These are phyloP conservation scores for Gymnorhina tibicen DNA, from an alignment of 2,113 vertebrate genomes.

Conservation along the genomic window DNA sequence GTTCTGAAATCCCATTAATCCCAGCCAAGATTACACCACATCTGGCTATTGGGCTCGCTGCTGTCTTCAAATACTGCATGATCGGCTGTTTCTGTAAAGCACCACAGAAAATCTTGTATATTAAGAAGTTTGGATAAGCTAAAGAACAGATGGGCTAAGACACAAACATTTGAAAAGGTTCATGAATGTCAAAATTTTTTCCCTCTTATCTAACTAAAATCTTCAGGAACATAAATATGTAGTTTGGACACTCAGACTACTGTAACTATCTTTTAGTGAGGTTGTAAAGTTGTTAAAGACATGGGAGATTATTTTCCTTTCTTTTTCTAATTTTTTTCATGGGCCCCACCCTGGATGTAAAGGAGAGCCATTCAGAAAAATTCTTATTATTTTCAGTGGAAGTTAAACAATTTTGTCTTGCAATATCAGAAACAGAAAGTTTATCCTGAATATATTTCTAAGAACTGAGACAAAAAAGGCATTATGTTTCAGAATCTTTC, in stretches of 20 bases:
- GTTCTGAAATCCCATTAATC: conserved; percentile 31
- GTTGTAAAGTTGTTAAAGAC: neutral
- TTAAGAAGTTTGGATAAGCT: neutral
- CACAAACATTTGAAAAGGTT: neutral
- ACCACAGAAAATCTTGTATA: neutral
- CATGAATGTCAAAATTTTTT: neutral
- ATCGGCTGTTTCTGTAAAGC: neutral
- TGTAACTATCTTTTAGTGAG: neutral
- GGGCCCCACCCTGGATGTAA: neutral
- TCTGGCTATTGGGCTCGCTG: neutral
- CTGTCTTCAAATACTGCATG: neutral
- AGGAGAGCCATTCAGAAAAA: neutral
- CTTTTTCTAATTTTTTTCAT: neutral
- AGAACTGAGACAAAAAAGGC: neutral
- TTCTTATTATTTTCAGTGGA: neutral
- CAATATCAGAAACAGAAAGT: neutral
- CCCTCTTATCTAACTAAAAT: neutral
- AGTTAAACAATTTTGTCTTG: neutral
- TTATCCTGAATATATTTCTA: neutral
- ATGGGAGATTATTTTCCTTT: neutral
- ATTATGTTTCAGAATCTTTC: neutral
- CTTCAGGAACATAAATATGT: neutral
- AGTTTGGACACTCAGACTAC: neutral
- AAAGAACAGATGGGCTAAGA: neutral
- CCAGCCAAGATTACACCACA: neutral